Base-by-base conservation (phyloP, 1,140 invertebrate species). In the Dendroctonus valens region DNA sequence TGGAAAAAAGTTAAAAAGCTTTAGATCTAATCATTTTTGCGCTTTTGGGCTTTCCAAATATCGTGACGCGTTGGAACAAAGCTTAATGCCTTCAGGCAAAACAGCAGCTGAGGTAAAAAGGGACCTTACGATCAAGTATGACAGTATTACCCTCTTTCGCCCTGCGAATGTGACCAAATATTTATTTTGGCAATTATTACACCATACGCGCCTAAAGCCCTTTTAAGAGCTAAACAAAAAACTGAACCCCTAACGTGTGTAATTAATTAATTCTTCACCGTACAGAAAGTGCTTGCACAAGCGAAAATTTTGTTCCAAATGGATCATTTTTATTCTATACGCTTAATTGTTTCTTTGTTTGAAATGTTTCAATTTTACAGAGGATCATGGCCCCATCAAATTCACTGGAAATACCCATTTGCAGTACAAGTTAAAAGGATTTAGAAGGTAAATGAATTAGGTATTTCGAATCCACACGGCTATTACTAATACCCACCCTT, bases 321-420 rank as follows among this genome's bases (percentile, higher is more conserved):
- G 40, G 37, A 12, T n/a, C 5, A 58, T 58, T 42, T 58, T 42
- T 54, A 54, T 14, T 58, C 11, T 15, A 41, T 62, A 41, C 42
- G 8, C 9, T 4, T 62, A 62, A 62, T 62, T 40, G 59, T 40
- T 62, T 52, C 49, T 52, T 62, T 52, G 38, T 37, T 40, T 15
- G 41, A 41, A 52, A 42, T 15, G 41, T 42, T 8, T 52, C 49
- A 44, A 53, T 55, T 48, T 68, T 68, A n/a, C 59, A 69, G 70
- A 74, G 15, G 72, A 76, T 44, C 69, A 58, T 14, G 57, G 59
- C 9, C 62, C 77, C 7, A 60, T 78, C 38, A 79, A 78, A 73
- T 78, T 79, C 60, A 74, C 59, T 53, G 77, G 77, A 59, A 62
- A 65, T 41, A 78, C 74, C 37, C 76, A 72, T 66, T 62, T 78